Conservation (phyloP, 2,797 vertebrate genomes). For the Onychomys arenicola region DNA sequence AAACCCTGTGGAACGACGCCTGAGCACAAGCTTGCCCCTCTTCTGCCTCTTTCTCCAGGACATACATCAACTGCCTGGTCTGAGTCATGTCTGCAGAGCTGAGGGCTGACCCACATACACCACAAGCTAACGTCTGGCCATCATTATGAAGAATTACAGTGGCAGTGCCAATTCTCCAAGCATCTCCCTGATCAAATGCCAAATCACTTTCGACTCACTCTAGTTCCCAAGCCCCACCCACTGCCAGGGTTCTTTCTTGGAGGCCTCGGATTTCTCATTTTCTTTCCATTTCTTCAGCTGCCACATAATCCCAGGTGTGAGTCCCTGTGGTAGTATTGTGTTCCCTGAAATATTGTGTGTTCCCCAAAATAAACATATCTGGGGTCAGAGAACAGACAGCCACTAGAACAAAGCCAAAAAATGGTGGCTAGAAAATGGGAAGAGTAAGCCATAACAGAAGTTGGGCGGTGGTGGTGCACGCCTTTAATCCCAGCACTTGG, state of each 20-base stretch:
- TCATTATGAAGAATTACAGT: not conserved
- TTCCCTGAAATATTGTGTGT: too few species aligned
- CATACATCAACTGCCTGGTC: not conserved
- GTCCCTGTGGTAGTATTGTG: too few species aligned
- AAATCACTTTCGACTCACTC: not conserved
- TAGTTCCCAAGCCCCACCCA: not conserved
- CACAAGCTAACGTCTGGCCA: not conserved
- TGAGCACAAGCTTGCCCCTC: fast-evolving
- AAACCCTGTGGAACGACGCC: not conserved
- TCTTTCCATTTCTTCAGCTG: not conserved
- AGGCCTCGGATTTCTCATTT: not conserved
- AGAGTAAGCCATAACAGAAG: too few species aligned
- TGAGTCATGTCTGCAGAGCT: not conserved
- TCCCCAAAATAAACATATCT: too few species aligned
- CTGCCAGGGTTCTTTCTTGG: not conserved
- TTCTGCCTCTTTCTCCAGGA: not conserved
- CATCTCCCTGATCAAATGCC: not conserved
- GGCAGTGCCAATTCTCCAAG: not conserved
- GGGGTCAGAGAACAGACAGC: too few species aligned
- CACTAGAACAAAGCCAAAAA: too few species aligned
- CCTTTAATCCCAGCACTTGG: too few species aligned
- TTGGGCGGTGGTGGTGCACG: too few species aligned
- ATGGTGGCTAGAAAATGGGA: too few species aligned
- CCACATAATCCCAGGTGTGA: too few species aligned
- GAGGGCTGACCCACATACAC: not conserved